A percentile compares a stretch with the other conserved stretches of the same genome.
Evolutionary conservation across 92 coral and sea anemone species (phyloP).

Genomic region (Parazoanthus darwini): DNA sequence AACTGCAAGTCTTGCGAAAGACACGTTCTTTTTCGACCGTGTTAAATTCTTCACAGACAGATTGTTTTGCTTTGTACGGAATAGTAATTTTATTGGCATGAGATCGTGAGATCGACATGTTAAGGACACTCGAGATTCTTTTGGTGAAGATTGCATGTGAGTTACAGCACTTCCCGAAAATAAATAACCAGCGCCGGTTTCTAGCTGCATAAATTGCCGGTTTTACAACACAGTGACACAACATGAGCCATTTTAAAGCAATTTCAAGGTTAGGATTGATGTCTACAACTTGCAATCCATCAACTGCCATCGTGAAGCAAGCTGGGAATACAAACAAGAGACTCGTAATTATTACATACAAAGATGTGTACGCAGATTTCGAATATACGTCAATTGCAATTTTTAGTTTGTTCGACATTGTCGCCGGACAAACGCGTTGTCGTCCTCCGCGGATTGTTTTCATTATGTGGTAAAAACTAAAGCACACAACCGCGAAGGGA

Average conservation of each 20-base stretch:
- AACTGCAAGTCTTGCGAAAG: not conserved
- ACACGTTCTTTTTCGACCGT: not conserved
- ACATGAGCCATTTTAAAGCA: conserved; percentile 74
- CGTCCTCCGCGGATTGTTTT: conserved; percentile 47
- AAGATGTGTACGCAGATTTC: conserved; percentile 74
- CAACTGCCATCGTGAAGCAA: conserved; percentile 69
- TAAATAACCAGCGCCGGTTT: not conserved
- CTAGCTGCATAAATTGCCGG: conserved; percentile 66
- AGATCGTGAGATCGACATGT: not conserved
- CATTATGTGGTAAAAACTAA: conserved; percentile 64
- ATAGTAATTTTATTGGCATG: not conserved
- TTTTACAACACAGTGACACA: conserved; percentile 81
- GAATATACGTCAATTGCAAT: conserved; percentile 68
- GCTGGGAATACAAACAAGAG: conserved; percentile 83
- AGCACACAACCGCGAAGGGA: conserved; percentile 58
- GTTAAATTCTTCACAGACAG: not conserved
- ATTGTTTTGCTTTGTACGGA: not conserved
- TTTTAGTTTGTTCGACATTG: conserved; percentile 63
- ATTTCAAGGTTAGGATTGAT: conserved; percentile 58
- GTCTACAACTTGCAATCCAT: conserved; percentile 59
- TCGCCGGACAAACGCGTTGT: conserved; percentile 57
- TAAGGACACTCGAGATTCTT: too few relatives aligned
- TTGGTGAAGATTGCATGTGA: too few relatives aligned
- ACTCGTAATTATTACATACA: conserved; percentile 64
- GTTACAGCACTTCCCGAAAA: not conserved